These are phyloP conservation scores for Toxotes lorentzi DNA, from an alignment of 2,797 vertebrate genomes.

Conservation along the genomic window DNA sequence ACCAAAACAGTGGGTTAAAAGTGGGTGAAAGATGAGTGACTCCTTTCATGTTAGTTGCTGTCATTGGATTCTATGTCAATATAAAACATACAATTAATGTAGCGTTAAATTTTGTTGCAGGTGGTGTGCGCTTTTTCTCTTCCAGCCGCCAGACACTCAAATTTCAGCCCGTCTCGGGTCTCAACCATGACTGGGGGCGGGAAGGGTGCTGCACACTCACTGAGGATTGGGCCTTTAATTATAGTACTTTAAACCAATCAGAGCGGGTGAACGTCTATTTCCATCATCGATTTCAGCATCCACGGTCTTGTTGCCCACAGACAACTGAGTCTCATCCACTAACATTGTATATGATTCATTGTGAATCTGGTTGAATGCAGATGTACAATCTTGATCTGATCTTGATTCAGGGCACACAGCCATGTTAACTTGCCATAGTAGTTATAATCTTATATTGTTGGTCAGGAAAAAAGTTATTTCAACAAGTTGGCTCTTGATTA, in stretches of 20 bases:
- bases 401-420: conserved; percentile 3
- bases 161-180: no score
- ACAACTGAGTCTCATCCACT: not conserved
- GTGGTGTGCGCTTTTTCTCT: not conserved
- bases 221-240: not conserved
- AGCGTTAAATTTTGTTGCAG: not conserved
- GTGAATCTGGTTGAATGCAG: not conserved
- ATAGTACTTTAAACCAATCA: not conserved
- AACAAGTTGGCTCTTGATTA: not conserved
- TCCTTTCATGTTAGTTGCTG: not conserved
- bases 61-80: not conserved
- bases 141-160: no score
- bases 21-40: not conserved
- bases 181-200: not conserved
- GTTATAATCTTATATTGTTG: not conserved
- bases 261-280: not conserved
- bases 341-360: not conserved
- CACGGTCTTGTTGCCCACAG: not conserved
- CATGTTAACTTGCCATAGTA: conserved; percentile 4
- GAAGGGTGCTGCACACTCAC: not conserved
- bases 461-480: conserved; percentile 16
- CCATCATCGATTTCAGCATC: not conserved
- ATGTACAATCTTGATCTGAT: not conserved
- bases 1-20: not conserved
- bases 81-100: not conserved